Evolutionary conservation across 2,113 vertebrate genomes (phyloP).

Genomic region (Polypterus bichir): DNA sequence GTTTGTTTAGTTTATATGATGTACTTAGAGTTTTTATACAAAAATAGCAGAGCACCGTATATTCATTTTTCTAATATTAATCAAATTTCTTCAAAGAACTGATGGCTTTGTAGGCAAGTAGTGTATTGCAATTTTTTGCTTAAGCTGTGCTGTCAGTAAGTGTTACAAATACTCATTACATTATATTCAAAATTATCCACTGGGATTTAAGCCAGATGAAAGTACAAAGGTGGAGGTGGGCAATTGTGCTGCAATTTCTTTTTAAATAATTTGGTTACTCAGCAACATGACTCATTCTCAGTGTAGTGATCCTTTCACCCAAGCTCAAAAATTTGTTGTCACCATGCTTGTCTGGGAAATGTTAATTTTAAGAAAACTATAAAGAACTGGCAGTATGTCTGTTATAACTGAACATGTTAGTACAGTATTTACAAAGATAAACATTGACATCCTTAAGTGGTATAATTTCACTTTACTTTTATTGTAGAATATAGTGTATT

Average conservation of each 20-base stretch:
- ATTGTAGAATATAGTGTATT: too few relatives aligned
- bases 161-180: slow-evolving; percentile 27
- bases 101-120: background rate
- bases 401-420: too few relatives aligned
- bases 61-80: too few relatives aligned
- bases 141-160: slow-evolving; percentile 33
- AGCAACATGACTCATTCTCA: slow-evolving; percentile 42
- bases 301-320: slow-evolving; percentile 50
- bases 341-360: too few relatives aligned
- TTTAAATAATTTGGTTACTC: slow-evolving; percentile 39
- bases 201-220: slow-evolving; percentile 31
- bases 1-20: too few relatives aligned
- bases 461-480: too few relatives aligned
- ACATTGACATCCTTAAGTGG: too few relatives aligned
- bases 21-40: too few relatives aligned
- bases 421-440: too few relatives aligned
- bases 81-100: background rate
- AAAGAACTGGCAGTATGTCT: too few relatives aligned
- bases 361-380: too few relatives aligned
- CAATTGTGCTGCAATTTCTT: slow-evolving; percentile 30
- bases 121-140: slow-evolving; percentile 30
- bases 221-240: slow-evolving; percentile 32
- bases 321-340: slow-evolving; percentile 41
- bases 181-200: slow-evolving; percentile 30
- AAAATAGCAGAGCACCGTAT: too few relatives aligned